A percentile compares a stretch with the other conserved stretches of the same genome.
Evolutionary conservation across 1,140 invertebrate genomes (phyloP).

Genomic region (Platyura marginata): DNA sequence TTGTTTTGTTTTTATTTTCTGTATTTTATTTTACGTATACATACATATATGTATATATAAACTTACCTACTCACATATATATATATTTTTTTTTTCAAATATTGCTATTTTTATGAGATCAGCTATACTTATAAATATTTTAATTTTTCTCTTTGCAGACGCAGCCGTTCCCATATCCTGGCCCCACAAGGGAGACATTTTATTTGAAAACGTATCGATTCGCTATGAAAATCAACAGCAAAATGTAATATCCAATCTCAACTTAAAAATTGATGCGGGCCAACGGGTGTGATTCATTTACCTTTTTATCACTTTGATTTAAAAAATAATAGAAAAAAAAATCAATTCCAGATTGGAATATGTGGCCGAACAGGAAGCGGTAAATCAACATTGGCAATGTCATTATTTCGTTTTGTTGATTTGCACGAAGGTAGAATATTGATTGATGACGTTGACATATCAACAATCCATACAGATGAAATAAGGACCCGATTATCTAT

Average conservation of each 20-base stretch:
- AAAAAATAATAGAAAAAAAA: neutral
- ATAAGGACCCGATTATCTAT: conserved; percentile 68
- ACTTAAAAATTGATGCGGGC: conserved; percentile 37
- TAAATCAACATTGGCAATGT: conserved; percentile 54
- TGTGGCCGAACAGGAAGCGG: conserved; percentile 65
- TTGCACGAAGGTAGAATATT: conserved; percentile 41
- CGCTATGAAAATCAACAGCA: conserved; percentile 38
- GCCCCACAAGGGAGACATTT: conserved; percentile 49
- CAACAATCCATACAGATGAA: conserved; percentile 42
- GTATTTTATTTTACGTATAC: no score
- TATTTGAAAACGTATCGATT: conserved; percentile 47
- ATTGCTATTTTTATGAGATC: no score
- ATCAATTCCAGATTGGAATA: conserved; percentile 41
- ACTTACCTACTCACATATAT: no score
- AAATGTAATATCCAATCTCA: conserved; percentile 42
- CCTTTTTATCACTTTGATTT: neutral
- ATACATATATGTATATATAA: no score
- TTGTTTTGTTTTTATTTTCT: no score
- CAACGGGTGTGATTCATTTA: conserved; percentile 36
- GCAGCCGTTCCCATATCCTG: conserved; percentile 34
- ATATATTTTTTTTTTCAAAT: no score
- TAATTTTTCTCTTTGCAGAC: conserved; percentile 19
- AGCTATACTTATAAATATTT: no score
- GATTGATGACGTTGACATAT: conserved; percentile 47
- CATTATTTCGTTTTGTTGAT: conserved; percentile 44